These are phyloP conservation scores for Aelia acuminata DNA, from an alignment of 2,888 invertebrate species.

Conservation along the genomic window DNA sequence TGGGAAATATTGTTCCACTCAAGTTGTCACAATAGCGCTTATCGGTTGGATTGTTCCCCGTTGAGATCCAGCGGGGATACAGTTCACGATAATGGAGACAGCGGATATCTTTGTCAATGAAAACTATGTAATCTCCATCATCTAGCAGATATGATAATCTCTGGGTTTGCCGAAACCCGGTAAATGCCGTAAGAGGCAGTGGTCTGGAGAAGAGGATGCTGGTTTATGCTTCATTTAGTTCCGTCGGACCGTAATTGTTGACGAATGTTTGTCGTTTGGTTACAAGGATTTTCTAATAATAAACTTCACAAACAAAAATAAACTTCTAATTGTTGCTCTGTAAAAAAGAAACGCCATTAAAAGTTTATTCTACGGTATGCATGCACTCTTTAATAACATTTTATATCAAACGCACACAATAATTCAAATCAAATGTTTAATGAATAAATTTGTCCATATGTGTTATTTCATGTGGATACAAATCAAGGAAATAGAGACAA, in stretches of 20 bases:
- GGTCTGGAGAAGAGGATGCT: background rate
- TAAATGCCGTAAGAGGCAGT: background rate
- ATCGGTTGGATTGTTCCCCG: constrained; percentile 12
- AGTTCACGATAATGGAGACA: background rate
- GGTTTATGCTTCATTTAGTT: background rate
- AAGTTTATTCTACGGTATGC: too few relatives aligned
- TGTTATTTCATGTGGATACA: too few relatives aligned
- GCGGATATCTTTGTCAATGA: constrained; percentile 23
- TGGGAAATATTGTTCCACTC: background rate
- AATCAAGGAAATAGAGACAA: too few relatives aligned
- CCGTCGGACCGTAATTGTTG: background rate
- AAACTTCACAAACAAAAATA: too few relatives aligned
- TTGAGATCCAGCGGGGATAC: background rate
- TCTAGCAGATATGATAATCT: background rate
- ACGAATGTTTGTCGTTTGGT: background rate
- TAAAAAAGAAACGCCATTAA: too few relatives aligned
- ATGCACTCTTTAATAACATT: too few relatives aligned
- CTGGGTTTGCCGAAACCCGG: background rate
- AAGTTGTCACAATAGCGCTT: background rate
- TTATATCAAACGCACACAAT: too few relatives aligned
- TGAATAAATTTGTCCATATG: too few relatives aligned
- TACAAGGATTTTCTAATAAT: too few relatives aligned
- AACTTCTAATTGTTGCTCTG: too few relatives aligned
- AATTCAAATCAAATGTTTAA: too few relatives aligned
- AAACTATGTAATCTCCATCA: background rate